Evolutionary conservation across 2,888 invertebrate genomes (phyloP).

Genomic region (Tetheella fluctuosa): DNA sequence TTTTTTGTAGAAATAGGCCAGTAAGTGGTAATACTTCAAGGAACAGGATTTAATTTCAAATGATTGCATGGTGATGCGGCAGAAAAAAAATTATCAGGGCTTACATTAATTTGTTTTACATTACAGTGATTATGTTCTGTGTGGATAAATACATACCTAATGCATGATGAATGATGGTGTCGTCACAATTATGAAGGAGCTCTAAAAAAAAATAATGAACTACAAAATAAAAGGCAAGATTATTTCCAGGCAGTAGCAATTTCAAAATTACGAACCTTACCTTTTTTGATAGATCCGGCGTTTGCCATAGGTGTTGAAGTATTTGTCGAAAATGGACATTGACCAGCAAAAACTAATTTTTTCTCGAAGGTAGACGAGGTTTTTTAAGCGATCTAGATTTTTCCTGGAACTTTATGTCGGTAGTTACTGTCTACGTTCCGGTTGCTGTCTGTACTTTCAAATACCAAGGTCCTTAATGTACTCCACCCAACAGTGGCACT

Average conservation of each 20-base stretch:
- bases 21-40: too few species aligned
- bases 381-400: slow-evolving; percentile 35
- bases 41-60: too few species aligned
- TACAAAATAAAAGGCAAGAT: too few species aligned
- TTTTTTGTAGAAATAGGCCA: too few species aligned
- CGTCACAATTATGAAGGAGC: too few species aligned
- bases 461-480: slow-evolving; percentile 65
- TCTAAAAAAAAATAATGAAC: too few species aligned
- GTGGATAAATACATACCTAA: too few species aligned
- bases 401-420: slow-evolving; percentile 48
- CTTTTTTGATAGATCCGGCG: neutral
- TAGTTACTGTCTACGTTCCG: slow-evolving; percentile 58
- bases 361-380: slow-evolving; percentile 7
- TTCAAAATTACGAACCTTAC: neutral
- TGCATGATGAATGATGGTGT: too few species aligned
- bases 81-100: too few species aligned
- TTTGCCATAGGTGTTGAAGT: neutral
- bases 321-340: neutral
- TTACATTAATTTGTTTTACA: too few species aligned
- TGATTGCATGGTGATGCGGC: too few species aligned
- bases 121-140: too few species aligned
- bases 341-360: neutral
- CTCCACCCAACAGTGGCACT: slow-evolving; percentile 45
- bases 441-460: slow-evolving; percentile 69
- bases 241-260: neutral